Conservation (phyloP, 2,113 vertebrate species). For the Phaetusa simplex region DNA sequence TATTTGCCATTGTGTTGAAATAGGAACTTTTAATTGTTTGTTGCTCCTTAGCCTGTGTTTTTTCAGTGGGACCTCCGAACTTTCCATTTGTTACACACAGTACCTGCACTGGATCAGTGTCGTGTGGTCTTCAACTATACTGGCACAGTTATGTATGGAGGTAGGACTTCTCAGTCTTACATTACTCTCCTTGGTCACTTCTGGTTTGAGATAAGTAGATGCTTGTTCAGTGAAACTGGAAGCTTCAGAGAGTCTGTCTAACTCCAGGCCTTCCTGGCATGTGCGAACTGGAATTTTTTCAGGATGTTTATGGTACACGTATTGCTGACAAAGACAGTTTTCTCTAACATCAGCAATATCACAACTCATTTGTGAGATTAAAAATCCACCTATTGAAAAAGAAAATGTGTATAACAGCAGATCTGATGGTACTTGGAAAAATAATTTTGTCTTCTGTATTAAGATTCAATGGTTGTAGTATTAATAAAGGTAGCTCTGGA, state of each 20-base stretch:
- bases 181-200: neutral
- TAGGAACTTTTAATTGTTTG: neutral
- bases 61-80: slow-evolving; percentile 95
- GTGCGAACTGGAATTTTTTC: neutral
- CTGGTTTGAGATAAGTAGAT: neutral
- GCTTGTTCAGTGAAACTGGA: neutral
- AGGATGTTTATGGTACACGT: neutral
- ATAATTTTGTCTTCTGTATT: neutral
- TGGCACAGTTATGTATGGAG: slow-evolving; percentile 98
- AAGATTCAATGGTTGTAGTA: neutral
- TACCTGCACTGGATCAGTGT: slow-evolving; percentile 97
- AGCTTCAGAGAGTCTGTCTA: neutral
- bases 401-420: neutral
- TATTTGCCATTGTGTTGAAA: neutral
- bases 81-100: slow-evolving; percentile 96
- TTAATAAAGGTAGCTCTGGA: neutral
- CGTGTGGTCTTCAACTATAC: slow-evolving; percentile 99
- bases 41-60: slow-evolving; percentile 74
- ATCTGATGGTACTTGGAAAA: neutral
- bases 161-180: slow-evolving; percentile 67
- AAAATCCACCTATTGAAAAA: neutral
- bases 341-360: neutral
- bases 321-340: slow-evolving; percentile 6
- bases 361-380: neutral
- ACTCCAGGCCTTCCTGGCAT: neutral